Evolutionary conservation across 1,140 invertebrate genomes (phyloP), one percentile per base, ranked within the genome.

Genomic region (Daktulosphaira vitifoliae): DNA sequence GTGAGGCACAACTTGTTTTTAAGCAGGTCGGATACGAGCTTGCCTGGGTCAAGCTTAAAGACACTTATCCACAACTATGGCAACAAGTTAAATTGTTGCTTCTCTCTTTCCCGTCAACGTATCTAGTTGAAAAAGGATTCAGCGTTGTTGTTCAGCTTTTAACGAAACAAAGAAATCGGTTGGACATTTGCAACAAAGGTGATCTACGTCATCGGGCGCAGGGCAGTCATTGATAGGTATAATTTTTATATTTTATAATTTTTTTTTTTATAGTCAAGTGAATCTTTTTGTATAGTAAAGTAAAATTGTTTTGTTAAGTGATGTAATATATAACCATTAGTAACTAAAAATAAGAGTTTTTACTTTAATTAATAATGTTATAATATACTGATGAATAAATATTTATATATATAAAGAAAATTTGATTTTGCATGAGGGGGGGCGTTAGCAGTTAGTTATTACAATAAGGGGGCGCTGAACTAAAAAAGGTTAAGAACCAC

Each of bases 1-100:
- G n/a, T n/a, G n/a, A n/a, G n/a, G n/a, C n/a, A n/a, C n/a, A 52
- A 67, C 46, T 18, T 23, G 48, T 39, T 48, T 67, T 52, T 20
- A 65, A 42, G 4, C 25, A 48, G 18, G 16, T 46, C 18, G 42
- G 16, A 20, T 46, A 22, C 6, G 42, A 46, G 16, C 18, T 46
- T 5, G 16, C 42, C 38, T 42, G 38, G 38, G 16, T 42, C 38
- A 42, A 42, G 38, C 38, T 42, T 48, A 48, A n/a, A n/a, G n/a
- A n/a, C n/a, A n/a, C n/a, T n/a, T n/a, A n/a, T n/a, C n/a, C n/a
- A n/a, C n/a, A n/a, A n/a, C n/a, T n/a, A n/a, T n/a, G n/a, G n/a
- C n/a, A n/a, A n/a, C n/a, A n/a, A n/a, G n/a, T n/a, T n/a, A n/a
- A n/a, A n/a, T n/a, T n/a, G n/a, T n/a, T n/a, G n/a, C n/a, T n/a